Conservation (phyloP, 1,140 invertebrate species). For the Ridgeia piscesae region DNA sequence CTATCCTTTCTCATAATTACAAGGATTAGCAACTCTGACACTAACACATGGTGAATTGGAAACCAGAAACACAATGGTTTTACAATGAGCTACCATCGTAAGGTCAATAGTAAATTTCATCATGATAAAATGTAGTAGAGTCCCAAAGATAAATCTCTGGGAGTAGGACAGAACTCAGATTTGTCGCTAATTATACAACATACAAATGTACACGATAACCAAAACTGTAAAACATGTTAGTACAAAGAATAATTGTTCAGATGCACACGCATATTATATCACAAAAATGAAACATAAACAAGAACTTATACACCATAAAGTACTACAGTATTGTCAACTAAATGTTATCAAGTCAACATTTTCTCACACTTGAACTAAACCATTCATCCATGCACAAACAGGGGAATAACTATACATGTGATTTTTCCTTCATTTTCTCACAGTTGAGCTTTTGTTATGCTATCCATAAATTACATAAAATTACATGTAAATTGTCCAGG, state of each 20-base stretch:
- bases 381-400: neutral
- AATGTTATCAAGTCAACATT: neutral
- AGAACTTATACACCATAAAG: neutral
- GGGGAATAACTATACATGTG: neutral
- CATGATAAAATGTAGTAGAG: neutral
- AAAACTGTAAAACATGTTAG: neutral
- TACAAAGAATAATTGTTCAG: neutral
- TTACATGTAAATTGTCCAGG: neutral
- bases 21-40: too few relatives aligned
- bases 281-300: neutral
- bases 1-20: too few relatives aligned
- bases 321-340: neutral
- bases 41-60: too few relatives aligned
- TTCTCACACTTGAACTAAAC: neutral
- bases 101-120: neutral
- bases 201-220: neutral
- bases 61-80: neutral
- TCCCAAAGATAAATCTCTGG: neutral
- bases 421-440: neutral
- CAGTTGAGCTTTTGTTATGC: neutral
- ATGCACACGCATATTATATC: neutral
- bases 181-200: neutral
- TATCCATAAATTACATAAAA: neutral
- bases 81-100: neutral
- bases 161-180: neutral